Evolutionary conservation across 1,140 invertebrate genomes (phyloP).

Genomic region (Geopemphigus sp.): DNA sequence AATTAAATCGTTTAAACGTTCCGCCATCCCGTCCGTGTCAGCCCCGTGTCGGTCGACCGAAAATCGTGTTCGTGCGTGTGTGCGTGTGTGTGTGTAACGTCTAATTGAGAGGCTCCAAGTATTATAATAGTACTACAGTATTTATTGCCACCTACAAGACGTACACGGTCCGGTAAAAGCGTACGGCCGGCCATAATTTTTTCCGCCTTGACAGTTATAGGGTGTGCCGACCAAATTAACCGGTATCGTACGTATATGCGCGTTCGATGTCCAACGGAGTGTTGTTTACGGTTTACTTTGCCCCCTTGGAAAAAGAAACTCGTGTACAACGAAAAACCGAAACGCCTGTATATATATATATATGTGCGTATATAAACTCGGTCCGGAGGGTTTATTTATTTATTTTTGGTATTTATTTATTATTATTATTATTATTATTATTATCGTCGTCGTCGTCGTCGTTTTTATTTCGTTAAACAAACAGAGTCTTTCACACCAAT

Average conservation of each 20-base stretch:
- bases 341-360: too few relatives aligned
- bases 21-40: background rate
- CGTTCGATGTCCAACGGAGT: conserved; percentile 27
- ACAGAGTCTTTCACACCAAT: conserved; percentile 46
- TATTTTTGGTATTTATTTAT: conserved; percentile 10
- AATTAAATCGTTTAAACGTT: conserved; percentile 43
- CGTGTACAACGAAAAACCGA: too few relatives aligned
- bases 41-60: background rate
- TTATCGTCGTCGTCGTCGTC: background rate
- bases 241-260: conserved; percentile 3
- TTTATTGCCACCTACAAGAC: conserved; percentile 44
- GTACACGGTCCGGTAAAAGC: conserved; percentile 37
- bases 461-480: background rate
- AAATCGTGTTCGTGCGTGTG: conserved; percentile 7
- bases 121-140: conserved; percentile 27
- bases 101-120: conserved; percentile 27
- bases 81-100: conserved; percentile 2
- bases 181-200: conserved; percentile 22
- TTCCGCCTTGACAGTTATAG: conserved; percentile 44
- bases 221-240: conserved; percentile 49
- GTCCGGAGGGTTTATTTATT: conserved; percentile 31
- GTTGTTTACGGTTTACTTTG: too few relatives aligned
- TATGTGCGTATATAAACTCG: conserved; percentile 1
- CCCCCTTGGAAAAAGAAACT: too few relatives aligned
- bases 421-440: too few relatives aligned